Conservation (phyloP, 64 coral and sea anemone genomes). For the Montipora efflorescens region DNA sequence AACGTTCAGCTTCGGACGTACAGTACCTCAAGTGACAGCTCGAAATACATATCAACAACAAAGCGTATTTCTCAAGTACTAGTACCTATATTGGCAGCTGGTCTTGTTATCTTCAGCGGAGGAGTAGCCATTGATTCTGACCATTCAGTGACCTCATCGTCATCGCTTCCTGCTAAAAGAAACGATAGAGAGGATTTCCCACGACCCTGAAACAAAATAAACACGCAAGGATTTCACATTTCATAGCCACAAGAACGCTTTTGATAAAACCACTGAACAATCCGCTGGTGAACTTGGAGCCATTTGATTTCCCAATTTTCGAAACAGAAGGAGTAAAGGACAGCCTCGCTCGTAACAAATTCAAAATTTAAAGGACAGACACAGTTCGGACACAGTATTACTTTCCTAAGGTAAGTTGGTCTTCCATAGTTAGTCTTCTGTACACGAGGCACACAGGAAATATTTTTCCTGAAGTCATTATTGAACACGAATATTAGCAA, state of each 20-base stretch:
- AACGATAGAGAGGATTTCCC: background rate
- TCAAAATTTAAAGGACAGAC: background rate
- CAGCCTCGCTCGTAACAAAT: background rate
- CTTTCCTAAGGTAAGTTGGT: background rate
- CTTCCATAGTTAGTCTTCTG: background rate
- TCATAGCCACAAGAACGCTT: too few relatives aligned
- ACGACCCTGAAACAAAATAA: background rate
- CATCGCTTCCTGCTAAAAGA: conserved; percentile 21
- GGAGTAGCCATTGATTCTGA: conserved; percentile 80
- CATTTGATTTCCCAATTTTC: too few relatives aligned
- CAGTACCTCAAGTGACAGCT: background rate
- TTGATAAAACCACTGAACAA: background rate
- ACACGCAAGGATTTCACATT: background rate
- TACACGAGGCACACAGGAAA: too few relatives aligned
- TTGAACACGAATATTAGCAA: too few relatives aligned
- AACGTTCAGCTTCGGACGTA: background rate
- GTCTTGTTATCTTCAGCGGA: conserved; percentile 24
- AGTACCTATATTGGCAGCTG: conserved; percentile 13
- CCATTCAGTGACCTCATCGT: conserved; percentile 56
- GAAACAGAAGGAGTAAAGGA: too few relatives aligned
- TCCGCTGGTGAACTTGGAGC: too few relatives aligned
- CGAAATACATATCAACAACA: background rate
- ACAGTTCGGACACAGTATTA: background rate
- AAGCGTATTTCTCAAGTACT: background rate
- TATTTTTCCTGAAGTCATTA: too few relatives aligned